Percentiles rank a stretch among this genome's conserved stretches.
Evolutionary conservation across 2,888 invertebrate species (phyloP).

Genomic region (Cyclophora albipunctata): DNA sequence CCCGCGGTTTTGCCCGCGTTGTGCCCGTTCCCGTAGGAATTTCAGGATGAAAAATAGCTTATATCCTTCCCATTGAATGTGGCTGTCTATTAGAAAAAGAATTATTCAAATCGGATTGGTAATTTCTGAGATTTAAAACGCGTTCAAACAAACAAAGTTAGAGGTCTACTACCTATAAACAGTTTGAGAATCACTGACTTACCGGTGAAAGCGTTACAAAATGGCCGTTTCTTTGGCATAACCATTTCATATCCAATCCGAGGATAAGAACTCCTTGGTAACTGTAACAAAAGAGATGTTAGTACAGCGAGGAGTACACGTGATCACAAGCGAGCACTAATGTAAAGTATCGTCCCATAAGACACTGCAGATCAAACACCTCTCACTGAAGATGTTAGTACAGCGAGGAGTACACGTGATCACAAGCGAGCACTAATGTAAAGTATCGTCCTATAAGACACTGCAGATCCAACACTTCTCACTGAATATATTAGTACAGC

Average conservation of each 20-base stretch:
- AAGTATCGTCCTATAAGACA: background rate
- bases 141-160: background rate
- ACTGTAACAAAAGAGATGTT: slow-evolving; percentile 28
- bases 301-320: background rate
- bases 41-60: too few relatives aligned
- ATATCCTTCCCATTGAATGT: too few relatives aligned
- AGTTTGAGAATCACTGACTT: slow-evolving; percentile 19
- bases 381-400: background rate
- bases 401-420: background rate
- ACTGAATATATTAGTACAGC: background rate
- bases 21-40: too few relatives aligned
- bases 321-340: background rate
- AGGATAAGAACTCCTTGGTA: slow-evolving; percentile 52
- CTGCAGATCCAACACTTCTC: background rate
- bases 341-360: background rate
- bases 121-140: background rate
- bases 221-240: slow-evolving; percentile 83
- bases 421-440: background rate
- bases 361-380: background rate
- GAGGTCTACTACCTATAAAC: too few relatives aligned
- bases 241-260: slow-evolving; percentile 52
- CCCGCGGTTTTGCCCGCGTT: too few relatives aligned
- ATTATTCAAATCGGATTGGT: too few relatives aligned
- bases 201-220: slow-evolving; percentile 94
- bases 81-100: too few relatives aligned